Evolutionary conservation across 2,888 invertebrate genomes (phyloP).

Genomic region (Andrena fulva): DNA sequence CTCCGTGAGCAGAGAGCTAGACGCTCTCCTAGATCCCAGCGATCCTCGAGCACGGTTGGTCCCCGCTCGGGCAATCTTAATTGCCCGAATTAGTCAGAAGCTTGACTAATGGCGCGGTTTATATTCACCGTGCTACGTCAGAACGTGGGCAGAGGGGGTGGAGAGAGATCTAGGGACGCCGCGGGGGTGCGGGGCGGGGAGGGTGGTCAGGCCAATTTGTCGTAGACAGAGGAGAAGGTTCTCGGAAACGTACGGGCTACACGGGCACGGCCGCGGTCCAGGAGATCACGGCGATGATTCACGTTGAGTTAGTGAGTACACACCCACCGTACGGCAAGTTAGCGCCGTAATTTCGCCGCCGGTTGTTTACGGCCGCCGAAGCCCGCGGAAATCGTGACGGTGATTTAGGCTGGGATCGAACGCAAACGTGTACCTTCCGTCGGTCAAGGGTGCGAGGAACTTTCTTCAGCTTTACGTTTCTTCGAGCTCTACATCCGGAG

Average conservation of each 20-base stretch:
- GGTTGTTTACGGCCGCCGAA: conserved; percentile 29
- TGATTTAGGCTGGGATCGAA: neutral
- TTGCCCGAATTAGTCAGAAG: conserved; percentile 78
- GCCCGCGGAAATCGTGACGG: conserved; percentile 17
- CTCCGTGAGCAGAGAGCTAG: neutral
- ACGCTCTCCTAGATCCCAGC: conserved; percentile 28
- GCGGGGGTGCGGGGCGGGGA: conserved; percentile 15
- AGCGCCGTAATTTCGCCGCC: conserved; percentile 21
- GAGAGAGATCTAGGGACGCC: conserved; percentile 12
- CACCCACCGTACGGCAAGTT: conserved; percentile 30
- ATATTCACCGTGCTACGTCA: conserved; percentile 59
- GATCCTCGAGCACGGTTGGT: conserved; percentile 33
- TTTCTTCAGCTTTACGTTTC: too few relatives aligned
- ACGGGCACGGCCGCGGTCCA: conserved; percentile 16
- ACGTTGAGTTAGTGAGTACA: conserved; percentile 41
- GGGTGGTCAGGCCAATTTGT: conserved; percentile 68
- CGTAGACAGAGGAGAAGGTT: conserved; percentile 65
- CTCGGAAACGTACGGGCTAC: conserved; percentile 53
- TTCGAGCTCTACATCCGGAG: too few relatives aligned
- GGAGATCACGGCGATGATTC: conserved; percentile 47
- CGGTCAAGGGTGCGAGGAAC: too few relatives aligned
- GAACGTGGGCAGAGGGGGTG: conserved; percentile 44
- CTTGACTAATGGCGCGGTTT: conserved; percentile 77
- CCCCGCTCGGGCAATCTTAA: conserved; percentile 70
- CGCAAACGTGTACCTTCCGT: neutral